Base-by-base conservation (phyloP, 2,888 invertebrate genomes). In the Sarcophaga carnaria region DNA sequence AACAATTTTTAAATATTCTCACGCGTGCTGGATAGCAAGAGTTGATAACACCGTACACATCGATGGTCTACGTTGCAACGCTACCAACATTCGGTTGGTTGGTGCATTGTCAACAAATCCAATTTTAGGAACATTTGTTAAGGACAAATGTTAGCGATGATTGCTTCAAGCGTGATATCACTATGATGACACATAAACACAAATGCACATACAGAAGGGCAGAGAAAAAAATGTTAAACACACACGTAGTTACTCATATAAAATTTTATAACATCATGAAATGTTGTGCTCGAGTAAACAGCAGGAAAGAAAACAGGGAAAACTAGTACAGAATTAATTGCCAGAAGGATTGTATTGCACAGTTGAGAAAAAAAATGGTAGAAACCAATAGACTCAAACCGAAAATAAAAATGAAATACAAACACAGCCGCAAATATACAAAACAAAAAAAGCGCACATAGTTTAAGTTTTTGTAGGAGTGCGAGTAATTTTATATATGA, bases 141-240 rank as follows among this genome's bases (percentile, higher is more conserved):
- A 71, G 72, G 70, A 78, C 86, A 86, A 83, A 86, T 86, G 83
- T 83, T 84, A 81, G 86, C 81, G 83, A 81, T 87, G 83, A 87
- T 70, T 81, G 86, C 83, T 87, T 2, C 37, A 62, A 87, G 83
- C 81, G 78, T 84, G 83, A 84, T 81, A 83, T 71, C 20, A 20
- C 20, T 20, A 20, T 20, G 80, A 84, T 84, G 75, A 66, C 74
- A 80, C 17, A 82, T 70, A 80, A 79, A 74, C 70, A 64, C 59
- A 75, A 47, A 60, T 10, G 27, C 59, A 67, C 14, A 81, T 54
- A 70, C 69, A 66, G 22, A 78, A 37, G 37, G 49, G 76, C 3
- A 64, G 64, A 71, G 27, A 66, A 71, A 63, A 20, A 63, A 17
- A 20, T 12, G 20, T 20, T 6, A 0, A 37, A 37, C 37, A 37